These are phyloP conservation scores for Augiades crinisus DNA, from an alignment of 2,888 invertebrate species.

Conservation along the genomic window DNA sequence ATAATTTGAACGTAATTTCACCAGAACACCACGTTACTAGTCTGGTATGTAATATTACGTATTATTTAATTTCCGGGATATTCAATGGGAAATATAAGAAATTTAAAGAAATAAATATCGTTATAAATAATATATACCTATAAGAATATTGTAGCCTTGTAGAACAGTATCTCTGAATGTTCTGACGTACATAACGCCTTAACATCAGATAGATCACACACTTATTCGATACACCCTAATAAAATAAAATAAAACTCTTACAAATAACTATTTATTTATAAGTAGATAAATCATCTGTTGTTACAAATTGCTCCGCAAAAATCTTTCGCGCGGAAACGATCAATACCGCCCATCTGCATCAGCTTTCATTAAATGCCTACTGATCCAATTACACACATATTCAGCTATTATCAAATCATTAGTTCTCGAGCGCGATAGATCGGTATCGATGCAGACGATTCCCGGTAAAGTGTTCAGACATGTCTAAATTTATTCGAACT, in stretches of 20 bases:
- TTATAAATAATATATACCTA: too few species aligned
- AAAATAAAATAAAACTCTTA: too few species aligned
- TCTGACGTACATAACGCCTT: too few species aligned
- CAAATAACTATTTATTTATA: too few species aligned
- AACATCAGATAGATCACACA: too few species aligned
- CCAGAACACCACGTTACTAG: neutral
- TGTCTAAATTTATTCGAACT: slow-evolving; percentile 70
- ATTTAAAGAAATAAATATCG: too few species aligned
- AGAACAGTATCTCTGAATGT: too few species aligned
- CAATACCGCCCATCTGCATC: slow-evolving; percentile 5
- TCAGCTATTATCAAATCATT: slow-evolving; percentile 34
- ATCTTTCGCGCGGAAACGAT: slow-evolving; percentile 12
- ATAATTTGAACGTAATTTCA: slow-evolving; percentile 1
- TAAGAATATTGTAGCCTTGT: too few species aligned
- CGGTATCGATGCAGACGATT: slow-evolving; percentile 45
- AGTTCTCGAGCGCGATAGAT: slow-evolving; percentile 40
- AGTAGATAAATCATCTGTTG: slow-evolving; percentile 3
- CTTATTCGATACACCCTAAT: too few species aligned
- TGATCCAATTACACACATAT: slow-evolving; percentile 14
- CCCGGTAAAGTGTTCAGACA: slow-evolving; percentile 57
- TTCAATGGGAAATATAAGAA: too few species aligned
- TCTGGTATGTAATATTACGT: too few species aligned
- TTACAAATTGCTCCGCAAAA: slow-evolving; percentile 4
- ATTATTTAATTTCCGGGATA: too few species aligned
- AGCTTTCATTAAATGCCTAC: slow-evolving; percentile 12